These are phyloP conservation scores for Otis tarda DNA, from an alignment of 2,113 vertebrate genomes.

Conservation along the genomic window DNA sequence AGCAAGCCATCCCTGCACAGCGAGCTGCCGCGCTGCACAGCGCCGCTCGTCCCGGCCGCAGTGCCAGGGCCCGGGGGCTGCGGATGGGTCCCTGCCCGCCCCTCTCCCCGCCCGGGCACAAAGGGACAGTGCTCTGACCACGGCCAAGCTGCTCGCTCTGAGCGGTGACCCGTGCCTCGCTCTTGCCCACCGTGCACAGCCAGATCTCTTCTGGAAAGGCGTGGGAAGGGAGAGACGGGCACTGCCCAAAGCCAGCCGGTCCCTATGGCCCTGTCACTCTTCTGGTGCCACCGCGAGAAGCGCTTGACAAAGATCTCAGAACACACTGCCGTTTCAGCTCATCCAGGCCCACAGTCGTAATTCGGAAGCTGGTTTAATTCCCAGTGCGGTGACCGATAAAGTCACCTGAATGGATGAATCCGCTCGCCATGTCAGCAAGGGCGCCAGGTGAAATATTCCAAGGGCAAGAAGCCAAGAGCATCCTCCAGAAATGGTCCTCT, in stretches of 20 bases:
- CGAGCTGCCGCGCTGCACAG: rapidly evolving
- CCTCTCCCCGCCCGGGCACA: background rate
- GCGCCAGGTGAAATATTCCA: background rate
- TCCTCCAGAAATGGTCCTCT: background rate
- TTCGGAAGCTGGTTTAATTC: background rate
- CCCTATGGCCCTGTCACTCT: background rate
- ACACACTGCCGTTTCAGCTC: rapidly evolving
- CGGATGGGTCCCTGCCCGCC: rapidly evolving
- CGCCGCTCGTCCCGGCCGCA: rapidly evolving
- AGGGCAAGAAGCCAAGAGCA: background rate
- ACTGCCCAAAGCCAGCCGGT: background rate
- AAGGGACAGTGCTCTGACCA: rapidly evolving
- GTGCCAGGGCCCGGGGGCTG: background rate
- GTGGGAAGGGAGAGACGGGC: background rate
- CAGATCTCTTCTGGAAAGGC: background rate
- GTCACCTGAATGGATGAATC: background rate
- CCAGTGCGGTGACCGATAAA: background rate
- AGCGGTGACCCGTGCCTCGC: rapidly evolving
- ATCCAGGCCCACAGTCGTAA: rapidly evolving
- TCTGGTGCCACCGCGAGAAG: rapidly evolving
- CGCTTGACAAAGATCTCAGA: rapidly evolving
- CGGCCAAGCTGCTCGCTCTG: rapidly evolving
- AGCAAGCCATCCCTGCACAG: rapidly evolving
- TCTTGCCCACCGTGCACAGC: rapidly evolving
- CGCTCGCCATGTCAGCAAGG: background rate